These are phyloP conservation scores for Coptodon bakossiorum DNA, from an alignment of 2,113 vertebrate species.

Conservation along the genomic window DNA sequence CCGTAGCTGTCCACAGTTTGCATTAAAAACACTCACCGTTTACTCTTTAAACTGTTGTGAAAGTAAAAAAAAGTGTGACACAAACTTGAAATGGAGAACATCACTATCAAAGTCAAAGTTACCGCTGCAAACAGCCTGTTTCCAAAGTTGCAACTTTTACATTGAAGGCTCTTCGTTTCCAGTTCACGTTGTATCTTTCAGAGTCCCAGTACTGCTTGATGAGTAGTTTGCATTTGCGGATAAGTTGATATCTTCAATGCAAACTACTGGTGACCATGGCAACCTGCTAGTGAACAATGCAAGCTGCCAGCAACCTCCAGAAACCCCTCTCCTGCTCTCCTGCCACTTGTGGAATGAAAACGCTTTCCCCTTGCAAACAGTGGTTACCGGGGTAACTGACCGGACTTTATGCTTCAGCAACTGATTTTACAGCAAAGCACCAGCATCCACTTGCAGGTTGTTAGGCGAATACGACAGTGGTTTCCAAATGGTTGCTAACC, in stretches of 20 bases:
- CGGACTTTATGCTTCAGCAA: background rate
- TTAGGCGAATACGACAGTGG: background rate
- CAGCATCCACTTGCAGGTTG: background rate
- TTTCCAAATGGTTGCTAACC: background rate
- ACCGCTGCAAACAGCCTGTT: background rate
- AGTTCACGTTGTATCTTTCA: background rate
- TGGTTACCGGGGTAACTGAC: background rate
- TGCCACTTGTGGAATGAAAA: background rate
- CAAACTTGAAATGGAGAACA: background rate
- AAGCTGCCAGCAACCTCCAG: background rate
- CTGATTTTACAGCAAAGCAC: background rate
- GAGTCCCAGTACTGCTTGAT: background rate
- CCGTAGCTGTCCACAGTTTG: background rate
- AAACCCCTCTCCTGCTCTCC: background rate
- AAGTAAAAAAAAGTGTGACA: background rate
- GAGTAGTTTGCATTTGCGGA: background rate
- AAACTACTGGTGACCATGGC: background rate
- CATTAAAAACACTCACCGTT: fast-evolving
- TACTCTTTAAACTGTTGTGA: background rate
- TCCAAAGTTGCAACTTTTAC: background rate
- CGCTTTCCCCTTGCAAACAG: background rate
- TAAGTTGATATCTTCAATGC: background rate
- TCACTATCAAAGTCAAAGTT: background rate
- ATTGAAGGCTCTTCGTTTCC: background rate
- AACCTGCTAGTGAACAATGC: background rate